Base-by-base conservation (phyloP, 2,113 vertebrate genomes). In the Burhinus oedicnemus region DNA sequence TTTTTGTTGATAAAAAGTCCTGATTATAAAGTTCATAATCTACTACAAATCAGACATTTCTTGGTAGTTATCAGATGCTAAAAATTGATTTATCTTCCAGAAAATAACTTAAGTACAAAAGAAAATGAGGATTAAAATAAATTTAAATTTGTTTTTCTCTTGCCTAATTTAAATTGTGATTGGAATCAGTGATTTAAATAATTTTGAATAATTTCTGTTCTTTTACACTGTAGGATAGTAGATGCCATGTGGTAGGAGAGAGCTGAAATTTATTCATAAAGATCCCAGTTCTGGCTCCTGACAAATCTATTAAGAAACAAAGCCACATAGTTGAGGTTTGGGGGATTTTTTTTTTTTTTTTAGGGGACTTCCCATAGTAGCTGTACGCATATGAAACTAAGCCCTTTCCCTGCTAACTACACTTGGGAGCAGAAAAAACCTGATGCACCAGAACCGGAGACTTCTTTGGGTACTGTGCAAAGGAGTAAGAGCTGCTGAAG, bases 151-250 rank as follows among this genome's bases (percentile, higher is more conserved):
- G 94, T 87, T 96, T 96, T 96, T 94, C 81, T 91, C 91, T 90
- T 85, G 82, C 54, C 66, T 61, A 65, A 86, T 95, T 89, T 96
- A 80, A 86, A 65, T 70, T 94, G 89, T 81, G 86, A 90, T 96
- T 94, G 82, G 87, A 96, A 96, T 95, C 85, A 58, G 92, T 38
- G 58, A 95, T 94, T 95, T 96, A 93, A 97, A 93, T 96, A 94
- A 74, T 90, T 90, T 49, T 87, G 92, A 96, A 80, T 95, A 91
- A 90, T 93, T 91, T 1, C 38, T 85, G 74, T 71, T 96, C 90
- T 93, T 66, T 83, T 85, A 66, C 74, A 26, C 70, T 74, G 45
- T 61, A 72, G 70, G 34, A 44, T 94, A 49, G 74, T 91, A 58
- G 78, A 29, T 83, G 36, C 65, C 52, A 45, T 89, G 83, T 89